phyloP scores from a whole-genome alignment of 2,113 vertebrate genomes.

The Ophiodon elongatus region DNA sequence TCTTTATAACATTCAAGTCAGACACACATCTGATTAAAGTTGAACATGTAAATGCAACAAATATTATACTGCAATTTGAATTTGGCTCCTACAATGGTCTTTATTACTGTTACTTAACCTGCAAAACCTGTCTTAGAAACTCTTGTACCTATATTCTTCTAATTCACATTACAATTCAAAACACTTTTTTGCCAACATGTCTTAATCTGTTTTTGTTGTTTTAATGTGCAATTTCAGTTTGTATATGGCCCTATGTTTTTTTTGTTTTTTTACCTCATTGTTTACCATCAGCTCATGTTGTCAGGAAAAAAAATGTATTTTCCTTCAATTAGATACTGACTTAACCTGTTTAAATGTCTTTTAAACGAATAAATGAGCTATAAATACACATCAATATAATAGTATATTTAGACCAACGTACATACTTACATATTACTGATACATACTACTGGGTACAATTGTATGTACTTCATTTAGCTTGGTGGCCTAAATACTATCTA shows the following conservation, averaged over 20 bases:
- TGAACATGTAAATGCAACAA: no score
- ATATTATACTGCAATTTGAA: no score
- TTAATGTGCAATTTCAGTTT: neutral
- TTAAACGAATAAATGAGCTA: neutral
- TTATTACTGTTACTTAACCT: no score
- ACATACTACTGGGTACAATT: neutral
- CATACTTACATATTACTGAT: neutral
- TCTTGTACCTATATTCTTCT: no score
- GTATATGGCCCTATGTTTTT: neutral
- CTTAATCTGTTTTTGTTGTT: no score
- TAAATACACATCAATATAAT: neutral
- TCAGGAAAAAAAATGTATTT: neutral
- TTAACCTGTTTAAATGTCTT: neutral
- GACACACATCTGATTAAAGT: no score
- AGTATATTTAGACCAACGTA: neutral
- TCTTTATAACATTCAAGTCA: no score
- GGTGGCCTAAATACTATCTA: neutral
- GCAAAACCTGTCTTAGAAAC: no score
- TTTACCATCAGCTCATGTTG: neutral
- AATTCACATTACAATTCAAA: no score
- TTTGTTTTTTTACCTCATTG: neutral
- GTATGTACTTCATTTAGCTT: neutral
- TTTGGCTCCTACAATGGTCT: no score
- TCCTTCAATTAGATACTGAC: neutral
- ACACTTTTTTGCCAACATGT: no score